Evolutionary conservation across 2,797 vertebrate genomes (phyloP).

Genomic region (Moxostoma hubbsi): DNA sequence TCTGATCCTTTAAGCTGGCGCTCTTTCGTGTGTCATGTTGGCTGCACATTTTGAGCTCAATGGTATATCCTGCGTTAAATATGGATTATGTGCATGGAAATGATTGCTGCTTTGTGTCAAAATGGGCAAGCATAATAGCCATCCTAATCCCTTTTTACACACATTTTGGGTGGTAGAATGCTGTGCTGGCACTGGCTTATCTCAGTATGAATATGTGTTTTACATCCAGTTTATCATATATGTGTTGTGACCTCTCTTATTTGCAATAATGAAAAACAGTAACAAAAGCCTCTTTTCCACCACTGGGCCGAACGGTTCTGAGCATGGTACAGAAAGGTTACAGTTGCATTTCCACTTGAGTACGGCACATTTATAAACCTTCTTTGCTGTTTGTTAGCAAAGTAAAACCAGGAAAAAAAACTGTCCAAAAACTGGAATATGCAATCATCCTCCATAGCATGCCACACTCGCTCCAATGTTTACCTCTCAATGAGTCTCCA

Average conservation of each 20-base stretch:
- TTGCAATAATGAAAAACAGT: background rate
- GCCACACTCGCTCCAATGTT: too few species aligned
- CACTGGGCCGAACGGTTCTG: too few species aligned
- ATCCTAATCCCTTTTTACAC: constrained; percentile 69
- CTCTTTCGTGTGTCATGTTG: constrained; percentile 10
- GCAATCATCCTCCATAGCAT: too few species aligned
- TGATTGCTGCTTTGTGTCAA: constrained; percentile 60
- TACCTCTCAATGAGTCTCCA: too few species aligned
- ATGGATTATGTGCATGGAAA: constrained; percentile 53
- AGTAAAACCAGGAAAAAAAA: too few species aligned
- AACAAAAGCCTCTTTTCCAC: too few species aligned
- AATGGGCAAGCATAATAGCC: constrained; percentile 65
- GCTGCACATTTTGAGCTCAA: background rate
- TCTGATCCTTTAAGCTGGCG: background rate
- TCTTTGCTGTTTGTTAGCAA: too few species aligned
- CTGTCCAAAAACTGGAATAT: too few species aligned
- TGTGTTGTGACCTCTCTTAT: background rate
- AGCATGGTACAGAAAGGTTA: too few species aligned
- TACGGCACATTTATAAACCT: too few species aligned
- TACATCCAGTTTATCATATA: constrained; percentile 9
- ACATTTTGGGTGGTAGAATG: constrained; percentile 59
- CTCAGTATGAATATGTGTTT: constrained; percentile 19
- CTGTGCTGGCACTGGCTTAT: constrained; percentile 37
- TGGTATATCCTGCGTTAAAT: constrained; percentile 51
- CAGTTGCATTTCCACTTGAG: too few species aligned